phyloP scores from a whole-genome alignment of 2,113 vertebrate genomes.

The Scortum barcoo region DNA sequence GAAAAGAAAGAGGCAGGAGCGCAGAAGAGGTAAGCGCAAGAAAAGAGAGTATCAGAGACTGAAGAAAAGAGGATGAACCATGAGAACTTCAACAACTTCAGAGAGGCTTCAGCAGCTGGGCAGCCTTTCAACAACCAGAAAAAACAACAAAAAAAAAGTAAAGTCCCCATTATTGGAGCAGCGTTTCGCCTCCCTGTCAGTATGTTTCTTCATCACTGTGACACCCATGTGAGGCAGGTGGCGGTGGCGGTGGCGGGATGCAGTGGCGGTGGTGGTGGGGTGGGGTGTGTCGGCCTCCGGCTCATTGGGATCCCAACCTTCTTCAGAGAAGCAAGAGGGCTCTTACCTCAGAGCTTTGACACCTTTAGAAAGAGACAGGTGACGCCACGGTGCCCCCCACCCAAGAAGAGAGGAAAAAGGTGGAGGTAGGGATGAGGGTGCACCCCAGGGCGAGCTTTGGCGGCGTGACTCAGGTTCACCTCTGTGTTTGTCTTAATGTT shows the following conservation, averaged over 20 bases:
- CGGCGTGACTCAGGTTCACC: conserved; percentile 40
- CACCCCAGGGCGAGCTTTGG: conserved; percentile 60
- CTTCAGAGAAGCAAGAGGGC: conserved; percentile 31
- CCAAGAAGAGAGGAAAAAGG: conserved; percentile 25
- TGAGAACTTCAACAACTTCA: conserved; percentile 9
- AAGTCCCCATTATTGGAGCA: conserved; percentile 11
- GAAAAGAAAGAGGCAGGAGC: conserved; percentile 26
- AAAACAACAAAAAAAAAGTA: conserved; percentile 7
- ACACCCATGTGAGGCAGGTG: conserved; percentile 10
- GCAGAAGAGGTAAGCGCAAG: conserved; percentile 12
- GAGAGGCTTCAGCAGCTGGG: conserved; percentile 27
- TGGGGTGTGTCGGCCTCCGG: conserved; percentile 22
- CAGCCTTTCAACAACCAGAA: conserved; percentile 39
- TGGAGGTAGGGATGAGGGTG: conserved; percentile 40
- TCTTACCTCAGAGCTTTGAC: conserved; percentile 56
- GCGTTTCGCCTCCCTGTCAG: neutral
- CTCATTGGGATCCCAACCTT: conserved; percentile 62
- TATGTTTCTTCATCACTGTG: conserved; percentile 26
- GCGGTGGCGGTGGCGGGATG: too few relatives aligned
- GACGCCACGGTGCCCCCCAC: conserved; percentile 56
- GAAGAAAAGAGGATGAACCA: conserved; percentile 11
- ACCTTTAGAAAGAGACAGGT: conserved; percentile 66
- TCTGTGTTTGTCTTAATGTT: conserved; percentile 34
- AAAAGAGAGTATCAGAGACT: conserved; percentile 11
- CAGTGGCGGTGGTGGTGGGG: too few relatives aligned